phyloP scores from a whole-genome alignment of 1,140 invertebrate genomes.

The Anoplophora glabripennis region DNA sequence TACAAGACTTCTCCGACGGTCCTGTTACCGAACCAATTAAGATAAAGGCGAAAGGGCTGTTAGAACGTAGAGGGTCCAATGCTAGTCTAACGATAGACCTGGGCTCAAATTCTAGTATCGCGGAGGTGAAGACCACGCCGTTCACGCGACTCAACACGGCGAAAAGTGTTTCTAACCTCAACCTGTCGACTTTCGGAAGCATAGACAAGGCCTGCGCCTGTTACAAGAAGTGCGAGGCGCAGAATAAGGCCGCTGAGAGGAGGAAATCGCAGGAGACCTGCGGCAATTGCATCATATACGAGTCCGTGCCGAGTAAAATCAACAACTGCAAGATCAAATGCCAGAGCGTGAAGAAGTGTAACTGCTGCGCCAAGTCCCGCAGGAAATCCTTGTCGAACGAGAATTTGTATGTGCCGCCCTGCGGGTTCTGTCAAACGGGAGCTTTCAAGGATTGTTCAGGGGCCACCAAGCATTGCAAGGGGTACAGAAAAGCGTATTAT shows the following conservation, averaged over 20 bases:
- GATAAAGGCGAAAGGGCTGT: conserved; percentile 59
- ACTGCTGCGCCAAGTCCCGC: conserved; percentile 40
- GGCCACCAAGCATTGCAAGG: conserved; percentile 33
- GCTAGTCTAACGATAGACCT: conserved; percentile 72
- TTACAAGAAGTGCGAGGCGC: conserved; percentile 24
- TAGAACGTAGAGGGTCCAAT: conserved; percentile 80
- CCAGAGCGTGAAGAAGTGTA: conserved; percentile 35
- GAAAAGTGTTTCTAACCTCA: conserved; percentile 45
- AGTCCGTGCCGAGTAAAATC: conserved; percentile 40
- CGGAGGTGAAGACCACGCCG: conserved; percentile 29
- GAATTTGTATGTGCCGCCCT: conserved; percentile 50
- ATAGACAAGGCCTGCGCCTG: conserved; percentile 33
- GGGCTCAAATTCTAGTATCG: conserved; percentile 39
- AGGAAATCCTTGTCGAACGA: conserved; percentile 58
- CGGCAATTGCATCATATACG: conserved; percentile 46
- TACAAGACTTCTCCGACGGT: conserved; percentile 58
- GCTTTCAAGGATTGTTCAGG: conserved; percentile 33
- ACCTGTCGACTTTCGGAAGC: conserved; percentile 37
- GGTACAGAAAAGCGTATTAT: conserved; percentile 40
- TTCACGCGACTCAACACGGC: conserved; percentile 40
- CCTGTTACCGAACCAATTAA: conserved; percentile 52
- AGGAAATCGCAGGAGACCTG: conserved; percentile 44
- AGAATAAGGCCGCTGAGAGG: conserved; percentile 25
- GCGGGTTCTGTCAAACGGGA: conserved; percentile 40
- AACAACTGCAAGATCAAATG: conserved; percentile 35